These are phyloP conservation scores for Trichechus manatus DNA, from an alignment of 2,113 vertebrate species.

Conservation along the genomic window DNA sequence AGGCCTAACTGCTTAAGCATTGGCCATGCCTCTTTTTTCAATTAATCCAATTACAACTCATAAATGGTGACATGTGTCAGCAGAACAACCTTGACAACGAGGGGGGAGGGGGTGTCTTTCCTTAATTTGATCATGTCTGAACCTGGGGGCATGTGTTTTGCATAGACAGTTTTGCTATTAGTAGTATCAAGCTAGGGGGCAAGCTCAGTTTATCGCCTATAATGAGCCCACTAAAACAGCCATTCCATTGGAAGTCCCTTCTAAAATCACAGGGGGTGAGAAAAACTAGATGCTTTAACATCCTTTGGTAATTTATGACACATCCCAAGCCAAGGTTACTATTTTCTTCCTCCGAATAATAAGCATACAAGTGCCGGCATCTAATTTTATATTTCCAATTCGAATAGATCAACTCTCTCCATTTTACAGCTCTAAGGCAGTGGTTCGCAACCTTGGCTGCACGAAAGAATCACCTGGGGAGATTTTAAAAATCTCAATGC, in stretches of 20 bases:
- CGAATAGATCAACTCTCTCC: neutral
- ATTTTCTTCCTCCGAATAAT: neutral
- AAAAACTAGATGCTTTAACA: neutral
- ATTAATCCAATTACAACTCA: constrained; percentile 74
- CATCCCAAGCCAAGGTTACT: neutral
- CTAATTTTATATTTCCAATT: constrained; percentile 53
- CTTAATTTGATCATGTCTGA: constrained; percentile 29
- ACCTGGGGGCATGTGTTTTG: neutral
- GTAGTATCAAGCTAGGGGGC: neutral
- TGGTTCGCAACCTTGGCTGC: neutral
- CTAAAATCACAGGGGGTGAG: neutral
- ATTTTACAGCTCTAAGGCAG: neutral
- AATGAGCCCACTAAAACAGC: neutral
- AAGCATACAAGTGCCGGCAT: neutral
- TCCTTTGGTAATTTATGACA: neutral
- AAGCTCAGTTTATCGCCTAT: neutral
- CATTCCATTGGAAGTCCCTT: neutral
- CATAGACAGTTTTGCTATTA: neutral
- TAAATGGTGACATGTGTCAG: constrained; percentile 69
- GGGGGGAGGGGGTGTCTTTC: neutral
- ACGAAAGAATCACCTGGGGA: neutral
- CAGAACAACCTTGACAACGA: neutral
- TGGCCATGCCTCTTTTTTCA: neutral
- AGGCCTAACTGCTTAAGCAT: constrained; percentile 40
- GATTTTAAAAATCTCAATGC: neutral